Evolutionary conservation across 92 coral and sea anemone species (phyloP).

Genomic region (Actinernus sp.): DNA sequence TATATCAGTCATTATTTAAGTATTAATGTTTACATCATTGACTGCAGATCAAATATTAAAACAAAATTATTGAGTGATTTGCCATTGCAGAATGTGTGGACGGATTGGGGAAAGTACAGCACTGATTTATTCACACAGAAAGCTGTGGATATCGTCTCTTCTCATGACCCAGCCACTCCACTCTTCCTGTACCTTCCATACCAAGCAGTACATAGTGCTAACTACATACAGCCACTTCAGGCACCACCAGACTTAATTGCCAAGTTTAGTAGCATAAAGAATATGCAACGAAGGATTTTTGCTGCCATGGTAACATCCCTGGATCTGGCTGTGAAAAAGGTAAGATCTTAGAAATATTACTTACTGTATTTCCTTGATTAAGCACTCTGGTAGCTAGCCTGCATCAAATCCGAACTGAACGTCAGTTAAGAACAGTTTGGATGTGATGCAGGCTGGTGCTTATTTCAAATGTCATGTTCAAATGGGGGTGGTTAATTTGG

Average conservation of each 20-base stretch:
- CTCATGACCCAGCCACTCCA: constrained; percentile 57
- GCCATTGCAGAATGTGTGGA: constrained; percentile 68
- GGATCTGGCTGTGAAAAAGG: constrained; percentile 73
- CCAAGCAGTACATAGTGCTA: constrained; percentile 85
- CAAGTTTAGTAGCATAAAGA: constrained; percentile 60
- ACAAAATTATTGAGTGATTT: too few species aligned
- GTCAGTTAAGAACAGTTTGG: too few species aligned
- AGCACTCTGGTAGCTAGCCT: too few species aligned
- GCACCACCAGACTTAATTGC: constrained; percentile 66
- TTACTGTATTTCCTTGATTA: too few species aligned
- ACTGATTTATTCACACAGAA: constrained; percentile 60
- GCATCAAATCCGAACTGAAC: too few species aligned
- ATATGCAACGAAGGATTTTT: constrained; percentile 67
- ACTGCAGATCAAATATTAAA: too few species aligned
- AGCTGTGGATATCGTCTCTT: constrained; percentile 61
- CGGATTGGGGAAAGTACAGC: constrained; percentile 81
- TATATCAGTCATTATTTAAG: too few species aligned
- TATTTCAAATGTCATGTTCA: too few species aligned
- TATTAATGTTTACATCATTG: too few species aligned
- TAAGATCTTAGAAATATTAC: too few species aligned
- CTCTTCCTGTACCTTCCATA: constrained; percentile 73
- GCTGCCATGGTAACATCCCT: constrained; percentile 85
- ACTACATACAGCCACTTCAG: constrained; percentile 68
- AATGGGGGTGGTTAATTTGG: too few species aligned
- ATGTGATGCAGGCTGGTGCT: too few species aligned